Percentiles rank a stretch among this genome's conserved stretches.
Conservation (phyloP, 2,797 vertebrate species). For the Clarias platycephalus region DNA sequence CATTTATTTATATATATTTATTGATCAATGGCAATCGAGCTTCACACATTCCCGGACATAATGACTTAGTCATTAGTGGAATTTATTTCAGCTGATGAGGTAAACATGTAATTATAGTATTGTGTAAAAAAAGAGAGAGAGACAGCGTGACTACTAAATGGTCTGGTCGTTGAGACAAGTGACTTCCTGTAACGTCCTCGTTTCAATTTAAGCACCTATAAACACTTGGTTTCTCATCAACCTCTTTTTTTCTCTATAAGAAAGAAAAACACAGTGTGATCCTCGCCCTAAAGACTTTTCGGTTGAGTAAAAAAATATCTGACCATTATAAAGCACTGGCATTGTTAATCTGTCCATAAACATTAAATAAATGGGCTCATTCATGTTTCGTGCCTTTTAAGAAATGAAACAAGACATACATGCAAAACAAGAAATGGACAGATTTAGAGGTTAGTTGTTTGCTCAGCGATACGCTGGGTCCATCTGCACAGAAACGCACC, state of each 20-base stretch:
- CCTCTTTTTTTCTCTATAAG: neutral
- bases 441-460: neutral
- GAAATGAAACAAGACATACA: no score
- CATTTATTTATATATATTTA: neutral
- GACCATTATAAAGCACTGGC: neutral
- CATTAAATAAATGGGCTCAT: neutral
- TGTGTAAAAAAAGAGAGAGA: neutral
- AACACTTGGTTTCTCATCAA: neutral
- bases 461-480: neutral
- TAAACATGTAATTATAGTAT: neutral
- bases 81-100: neutral
- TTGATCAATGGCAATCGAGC: neutral
- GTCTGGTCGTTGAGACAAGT: neutral
- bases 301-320: neutral
- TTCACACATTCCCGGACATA: neutral
- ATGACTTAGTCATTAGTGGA: neutral
- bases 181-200: neutral
- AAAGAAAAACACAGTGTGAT: neutral
- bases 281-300: neutral
- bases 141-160: neutral
- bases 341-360: neutral
- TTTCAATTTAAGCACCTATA: neutral
- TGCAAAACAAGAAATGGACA: neutral
- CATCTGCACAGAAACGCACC: neutral
- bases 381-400: neutral